Percentiles rank a stretch among this genome's conserved stretches.
Conservation (phyloP, 1,140 invertebrate species). For the Drosophila pseudoananassae region DNA sequence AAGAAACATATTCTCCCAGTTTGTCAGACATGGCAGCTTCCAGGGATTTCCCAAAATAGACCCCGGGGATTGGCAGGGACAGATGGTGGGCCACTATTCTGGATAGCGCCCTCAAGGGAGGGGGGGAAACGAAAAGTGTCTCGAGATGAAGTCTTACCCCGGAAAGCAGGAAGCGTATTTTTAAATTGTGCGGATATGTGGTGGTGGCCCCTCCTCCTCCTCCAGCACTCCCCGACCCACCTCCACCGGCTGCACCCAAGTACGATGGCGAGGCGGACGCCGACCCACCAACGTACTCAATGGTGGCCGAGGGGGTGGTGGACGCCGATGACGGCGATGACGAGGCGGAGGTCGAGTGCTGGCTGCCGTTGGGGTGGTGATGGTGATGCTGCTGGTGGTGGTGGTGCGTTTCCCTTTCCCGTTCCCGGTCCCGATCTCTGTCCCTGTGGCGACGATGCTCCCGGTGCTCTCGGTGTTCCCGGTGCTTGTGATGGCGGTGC, state of each 20-base stretch:
- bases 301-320: constrained; percentile 76
- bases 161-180: constrained; percentile 84
- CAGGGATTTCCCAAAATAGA: constrained; percentile 48
- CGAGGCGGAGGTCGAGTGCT: constrained; percentile 78
- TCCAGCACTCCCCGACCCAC: constrained; percentile 20
- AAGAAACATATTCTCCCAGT: background rate
- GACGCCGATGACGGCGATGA: constrained; percentile 79
- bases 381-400: constrained; percentile 26
- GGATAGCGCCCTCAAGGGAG: constrained; percentile 21
- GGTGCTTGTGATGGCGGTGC: constrained; percentile 67
- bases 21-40: constrained; percentile 23
- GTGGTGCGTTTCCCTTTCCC: constrained; percentile 32
- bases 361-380: constrained; percentile 66
- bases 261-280: constrained; percentile 77
- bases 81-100: constrained; percentile 34
- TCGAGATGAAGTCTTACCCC: constrained; percentile 71
- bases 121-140: background rate
- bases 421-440: constrained; percentile 55
- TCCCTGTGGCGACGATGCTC: constrained; percentile 69
- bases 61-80: constrained; percentile 39
- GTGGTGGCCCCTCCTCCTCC: constrained; percentile 60
- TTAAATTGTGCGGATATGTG: constrained; percentile 83
- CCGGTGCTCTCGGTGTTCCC: constrained; percentile 60
- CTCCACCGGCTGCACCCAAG: constrained; percentile 45
- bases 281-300: constrained; percentile 74